Base-by-base conservation (phyloP, 2,888 invertebrate genomes). In the Chydorus sphaericus region DNA sequence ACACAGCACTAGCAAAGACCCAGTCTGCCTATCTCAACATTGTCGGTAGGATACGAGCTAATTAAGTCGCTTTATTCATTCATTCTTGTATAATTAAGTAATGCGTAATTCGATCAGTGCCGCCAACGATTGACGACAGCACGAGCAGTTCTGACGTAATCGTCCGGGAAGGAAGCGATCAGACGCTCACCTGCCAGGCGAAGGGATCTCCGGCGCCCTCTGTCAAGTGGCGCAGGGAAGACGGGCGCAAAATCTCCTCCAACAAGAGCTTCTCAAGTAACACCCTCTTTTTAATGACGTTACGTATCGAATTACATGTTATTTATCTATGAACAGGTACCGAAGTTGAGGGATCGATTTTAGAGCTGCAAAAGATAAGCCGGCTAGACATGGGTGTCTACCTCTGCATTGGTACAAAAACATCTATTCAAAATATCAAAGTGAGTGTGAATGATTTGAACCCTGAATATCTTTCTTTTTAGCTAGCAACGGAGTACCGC, bases 21-120 rank as follows among this genome's bases (percentile, higher is more conserved):
- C 90, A 90, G 70, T 87, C 86, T 65, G 92, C 91, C 61, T 90
- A 86, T 70, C 77, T 92, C 52, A 86, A 90, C 70, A 90, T 92
- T 64, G 90, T 91, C 57, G 90, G 91, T 90, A 72, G 82, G 83
- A 71, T 39, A 10, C 6, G 20, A 3, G 16, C n/a, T 2, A 53
- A 30, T 29, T 33, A 20, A 10, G 33, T 33, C n/a, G 8, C 39
- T 50, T 26, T 51, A 23, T 33, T 18, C 37, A 20, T 39, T 49
- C 11, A n/a, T 55, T 38, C 33, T 51, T 33, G 16, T 44, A 44
- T 44, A 33, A 10, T 14, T 14, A 20, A 1, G 16, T 39, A n/a
- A 11, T n/a, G n/a, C 26, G 8, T n/a, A n/a, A 33, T 33, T 30
- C n/a, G 39, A 29, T 54, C 78, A 91, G 91, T 91, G 64, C 90